A percentile compares a stretch with the other conserved stretches of the same genome.
Conservation (phyloP, 2,888 invertebrate genomes). For the Seira ritae region DNA sequence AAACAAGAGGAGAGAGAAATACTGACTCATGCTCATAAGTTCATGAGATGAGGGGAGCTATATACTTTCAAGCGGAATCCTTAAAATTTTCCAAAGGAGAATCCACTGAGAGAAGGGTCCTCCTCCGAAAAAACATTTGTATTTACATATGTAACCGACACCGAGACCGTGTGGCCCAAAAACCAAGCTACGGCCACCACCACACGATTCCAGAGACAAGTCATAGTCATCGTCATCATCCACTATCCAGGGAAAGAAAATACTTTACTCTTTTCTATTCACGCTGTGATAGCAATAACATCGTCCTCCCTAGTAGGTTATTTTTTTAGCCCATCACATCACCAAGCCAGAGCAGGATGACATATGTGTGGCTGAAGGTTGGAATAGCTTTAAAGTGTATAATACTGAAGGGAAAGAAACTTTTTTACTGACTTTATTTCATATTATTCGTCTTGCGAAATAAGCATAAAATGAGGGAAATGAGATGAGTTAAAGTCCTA, state of each 20-base stretch:
- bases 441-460: not conserved
- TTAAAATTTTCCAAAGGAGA: no score
- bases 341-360: slow-evolving; percentile 25
- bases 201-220: not conserved
- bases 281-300: slow-evolving; percentile 52
- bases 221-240: no score
- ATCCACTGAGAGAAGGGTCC: no score
- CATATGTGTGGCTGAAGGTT: slow-evolving; percentile 4
- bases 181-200: not conserved
- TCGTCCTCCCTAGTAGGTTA: slow-evolving; percentile 27
- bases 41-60: no score
- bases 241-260: not conserved
- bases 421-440: not conserved
- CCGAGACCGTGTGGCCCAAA: no score
- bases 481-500: not conserved
- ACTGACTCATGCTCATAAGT: no score
- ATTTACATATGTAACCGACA: no score
- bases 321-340: not conserved
- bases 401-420: not conserved
- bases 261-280: slow-evolving; percentile 15
- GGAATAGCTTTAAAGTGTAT: not conserved
- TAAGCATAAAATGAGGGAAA: not conserved
- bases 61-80: no score
- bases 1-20: not conserved
- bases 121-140: no score